These are phyloP conservation scores for Heliopora coerulea DNA, from an alignment of 92 coral and sea anemone species.

Conservation along the genomic window DNA sequence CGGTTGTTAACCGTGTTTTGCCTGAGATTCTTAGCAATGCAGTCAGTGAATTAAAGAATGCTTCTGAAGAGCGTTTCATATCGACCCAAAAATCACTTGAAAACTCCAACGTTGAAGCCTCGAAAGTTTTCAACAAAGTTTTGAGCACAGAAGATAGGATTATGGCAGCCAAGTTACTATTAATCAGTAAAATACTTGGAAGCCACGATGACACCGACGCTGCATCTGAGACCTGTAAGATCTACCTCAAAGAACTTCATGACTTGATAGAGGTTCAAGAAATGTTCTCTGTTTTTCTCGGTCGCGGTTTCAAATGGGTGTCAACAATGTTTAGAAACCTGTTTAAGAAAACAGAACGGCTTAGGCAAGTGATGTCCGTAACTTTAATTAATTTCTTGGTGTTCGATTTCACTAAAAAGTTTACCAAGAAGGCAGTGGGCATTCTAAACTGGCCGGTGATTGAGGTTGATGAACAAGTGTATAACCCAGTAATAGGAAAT, in stretches of 20 bases:
- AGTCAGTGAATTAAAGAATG: not conserved
- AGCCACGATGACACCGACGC: not conserved
- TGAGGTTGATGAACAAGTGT: too few relatives aligned
- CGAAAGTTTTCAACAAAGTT: constrained; percentile 24
- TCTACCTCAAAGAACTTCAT: constrained; percentile 13
- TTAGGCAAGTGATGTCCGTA: not conserved
- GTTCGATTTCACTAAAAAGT: not conserved
- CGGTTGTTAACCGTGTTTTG: too few relatives aligned
- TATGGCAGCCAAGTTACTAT: constrained; percentile 12
- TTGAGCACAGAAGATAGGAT: constrained; percentile 13
- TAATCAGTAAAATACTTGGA: constrained; percentile 13
- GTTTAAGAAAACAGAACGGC: not conserved
- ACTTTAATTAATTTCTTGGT: constrained; percentile 4
- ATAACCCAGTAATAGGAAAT: too few relatives aligned
- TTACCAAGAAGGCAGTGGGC: not conserved
- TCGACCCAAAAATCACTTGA: not conserved
- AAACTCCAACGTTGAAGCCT: constrained; percentile 8
- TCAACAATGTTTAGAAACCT: too few relatives aligned
- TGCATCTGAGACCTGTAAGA: not conserved
- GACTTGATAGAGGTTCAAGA: constrained; percentile 17
- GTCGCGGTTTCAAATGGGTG: constrained; percentile 8
- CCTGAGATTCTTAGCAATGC: not conserved
- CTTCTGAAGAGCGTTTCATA: constrained; percentile 6
- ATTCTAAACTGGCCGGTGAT: too few relatives aligned
- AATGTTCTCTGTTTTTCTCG: constrained; percentile 11